Conservation (phyloP, 1,140 invertebrate species). For the Fopius arisanus region DNA sequence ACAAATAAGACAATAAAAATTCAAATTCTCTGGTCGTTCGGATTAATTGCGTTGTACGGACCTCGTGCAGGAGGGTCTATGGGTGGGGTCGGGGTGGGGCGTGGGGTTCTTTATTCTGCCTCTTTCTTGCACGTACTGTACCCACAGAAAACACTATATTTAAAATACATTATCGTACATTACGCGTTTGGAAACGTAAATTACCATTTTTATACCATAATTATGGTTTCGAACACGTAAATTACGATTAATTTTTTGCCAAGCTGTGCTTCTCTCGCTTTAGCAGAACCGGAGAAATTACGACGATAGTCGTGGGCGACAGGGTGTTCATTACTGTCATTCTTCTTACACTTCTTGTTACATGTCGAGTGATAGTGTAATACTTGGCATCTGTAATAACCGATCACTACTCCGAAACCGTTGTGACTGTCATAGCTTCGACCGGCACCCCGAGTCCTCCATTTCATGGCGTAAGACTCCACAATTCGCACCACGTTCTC, state of each 20-base stretch:
- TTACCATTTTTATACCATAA: too few species aligned
- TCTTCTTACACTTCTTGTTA: not conserved
- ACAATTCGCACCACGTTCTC: not conserved
- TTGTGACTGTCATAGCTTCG: constrained; percentile 13
- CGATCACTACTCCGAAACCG: constrained; percentile 16
- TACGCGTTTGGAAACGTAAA: too few species aligned
- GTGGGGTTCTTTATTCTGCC: too few species aligned
- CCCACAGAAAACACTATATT: too few species aligned
- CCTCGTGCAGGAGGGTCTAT: too few species aligned
- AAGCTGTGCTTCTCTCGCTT: constrained; percentile 8
- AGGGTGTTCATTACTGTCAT: not conserved
- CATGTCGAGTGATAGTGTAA: not conserved
- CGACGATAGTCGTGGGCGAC: not conserved
- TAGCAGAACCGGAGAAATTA: constrained; percentile 12
- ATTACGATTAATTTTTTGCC: constrained; percentile 1
- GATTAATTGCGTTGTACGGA: too few species aligned
- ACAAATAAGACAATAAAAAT: too few species aligned
- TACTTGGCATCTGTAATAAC: not conserved
- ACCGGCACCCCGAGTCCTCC: constrained; percentile 10
- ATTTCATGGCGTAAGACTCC: constrained; percentile 15
- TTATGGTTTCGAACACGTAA: too few species aligned
- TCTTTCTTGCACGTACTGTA: too few species aligned
- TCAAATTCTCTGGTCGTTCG: too few species aligned
- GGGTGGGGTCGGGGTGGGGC: too few species aligned
- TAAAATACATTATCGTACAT: too few species aligned